Percentiles rank a stretch among this genome's conserved stretches.
These are phyloP conservation scores for Brienomyrus longianalis DNA, from an alignment of 2,113 vertebrate species.

Conservation along the genomic window DNA sequence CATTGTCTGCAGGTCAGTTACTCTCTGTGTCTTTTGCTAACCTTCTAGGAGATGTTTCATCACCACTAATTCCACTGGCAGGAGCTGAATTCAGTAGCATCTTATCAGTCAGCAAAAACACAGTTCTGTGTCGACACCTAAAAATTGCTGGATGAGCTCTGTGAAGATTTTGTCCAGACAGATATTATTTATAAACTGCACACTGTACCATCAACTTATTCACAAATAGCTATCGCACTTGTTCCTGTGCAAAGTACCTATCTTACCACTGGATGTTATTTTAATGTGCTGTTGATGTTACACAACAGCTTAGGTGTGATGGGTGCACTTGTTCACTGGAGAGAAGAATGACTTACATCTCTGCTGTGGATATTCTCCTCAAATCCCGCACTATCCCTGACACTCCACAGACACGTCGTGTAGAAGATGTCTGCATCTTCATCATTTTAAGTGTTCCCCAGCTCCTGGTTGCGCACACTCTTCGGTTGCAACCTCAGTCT, in stretches of 20 bases:
- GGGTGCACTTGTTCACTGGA: background rate
- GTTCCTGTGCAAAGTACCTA: background rate
- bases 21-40: background rate
- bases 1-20: background rate
- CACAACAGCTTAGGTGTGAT: background rate
- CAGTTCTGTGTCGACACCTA: background rate
- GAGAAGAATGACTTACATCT: background rate
- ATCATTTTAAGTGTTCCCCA: background rate
- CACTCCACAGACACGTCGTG: background rate
- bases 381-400: background rate
- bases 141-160: background rate
- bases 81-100: background rate
- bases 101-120: background rate
- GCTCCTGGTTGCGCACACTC: background rate
- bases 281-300: background rate
- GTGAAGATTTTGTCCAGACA: background rate
- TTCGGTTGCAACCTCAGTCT: background rate
- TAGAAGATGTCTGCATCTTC: background rate
- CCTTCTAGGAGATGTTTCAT: background rate
- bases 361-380: background rate
- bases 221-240: background rate
- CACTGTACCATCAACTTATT: background rate
- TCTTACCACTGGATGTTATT: background rate
- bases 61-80: background rate
- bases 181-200: background rate